phyloP scores from a whole-genome alignment of 2,888 invertebrate genomes.

The Agrenia bidenticulata region DNA sequence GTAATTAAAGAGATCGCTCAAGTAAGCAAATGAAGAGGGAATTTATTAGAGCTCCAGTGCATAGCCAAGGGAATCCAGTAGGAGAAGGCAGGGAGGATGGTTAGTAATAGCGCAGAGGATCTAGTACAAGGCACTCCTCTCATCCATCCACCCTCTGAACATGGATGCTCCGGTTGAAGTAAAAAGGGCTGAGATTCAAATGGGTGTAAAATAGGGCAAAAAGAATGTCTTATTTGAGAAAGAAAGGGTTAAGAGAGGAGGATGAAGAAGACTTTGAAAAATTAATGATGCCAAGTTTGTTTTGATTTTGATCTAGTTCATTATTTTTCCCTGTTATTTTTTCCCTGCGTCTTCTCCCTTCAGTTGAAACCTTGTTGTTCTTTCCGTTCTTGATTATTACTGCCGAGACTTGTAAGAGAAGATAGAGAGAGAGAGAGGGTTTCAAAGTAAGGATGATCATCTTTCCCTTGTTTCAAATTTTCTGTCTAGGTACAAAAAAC shows the following conservation, averaged over 20 bases:
- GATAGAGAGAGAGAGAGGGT: not conserved
- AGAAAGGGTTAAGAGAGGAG: slow-evolving; percentile 7
- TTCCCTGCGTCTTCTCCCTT: slow-evolving; percentile 16
- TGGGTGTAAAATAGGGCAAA: slow-evolving; percentile 23
- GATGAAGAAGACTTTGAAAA: slow-evolving; percentile 39
- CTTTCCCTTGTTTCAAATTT: slow-evolving; percentile 5
- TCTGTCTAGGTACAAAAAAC: not conserved
- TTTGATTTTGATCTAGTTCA: slow-evolving; percentile 50
- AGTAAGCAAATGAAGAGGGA: slow-evolving; percentile 11
- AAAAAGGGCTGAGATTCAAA: not conserved
- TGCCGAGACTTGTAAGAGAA: not conserved
- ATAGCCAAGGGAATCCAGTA: too few species aligned
- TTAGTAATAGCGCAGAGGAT: not conserved
- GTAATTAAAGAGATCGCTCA: slow-evolving; percentile 1
- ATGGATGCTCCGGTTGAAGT: not conserved
- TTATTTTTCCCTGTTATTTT: slow-evolving; percentile 40
- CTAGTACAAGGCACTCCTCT: not conserved
- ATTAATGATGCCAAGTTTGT: slow-evolving; percentile 50
- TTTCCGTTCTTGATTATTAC: slow-evolving; percentile 19
- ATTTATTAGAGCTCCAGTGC: too few species aligned
- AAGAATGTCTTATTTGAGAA: slow-evolving; percentile 15
- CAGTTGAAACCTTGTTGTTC: slow-evolving; percentile 29
- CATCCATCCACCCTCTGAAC: not conserved
- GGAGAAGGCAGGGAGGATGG: too few species aligned
- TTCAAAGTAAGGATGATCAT: slow-evolving; percentile 7